A percentile compares a stretch with the other conserved stretches of the same genome.
Conservation (phyloP, 2,797 vertebrate genomes). For the Lindbergichthys nudifrons region DNA sequence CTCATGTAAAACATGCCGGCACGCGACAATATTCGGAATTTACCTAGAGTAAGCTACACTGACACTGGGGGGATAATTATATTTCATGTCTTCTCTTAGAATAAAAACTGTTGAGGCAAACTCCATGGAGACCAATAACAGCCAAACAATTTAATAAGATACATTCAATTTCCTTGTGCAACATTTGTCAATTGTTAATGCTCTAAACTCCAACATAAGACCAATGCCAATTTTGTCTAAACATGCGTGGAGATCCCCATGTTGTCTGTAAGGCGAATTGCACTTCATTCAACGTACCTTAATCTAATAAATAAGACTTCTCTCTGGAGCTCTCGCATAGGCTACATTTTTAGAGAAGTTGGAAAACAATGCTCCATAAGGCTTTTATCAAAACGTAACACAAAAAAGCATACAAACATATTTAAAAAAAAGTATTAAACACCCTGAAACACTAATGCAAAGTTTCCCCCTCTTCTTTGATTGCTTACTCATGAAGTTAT, state of each 20-base stretch:
- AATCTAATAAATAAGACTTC: slow-evolving; percentile 87
- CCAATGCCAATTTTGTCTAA: slow-evolving; percentile 74
- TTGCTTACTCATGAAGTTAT: slow-evolving; percentile 71
- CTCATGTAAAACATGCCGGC: slow-evolving; percentile 60
- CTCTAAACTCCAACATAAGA: slow-evolving; percentile 71
- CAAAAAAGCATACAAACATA: slow-evolving; percentile 69
- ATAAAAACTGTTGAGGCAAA: slow-evolving; percentile 42
- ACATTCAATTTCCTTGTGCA: slow-evolving; percentile 90
- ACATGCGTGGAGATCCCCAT: slow-evolving; percentile 67
- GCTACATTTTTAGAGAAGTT: slow-evolving; percentile 75
- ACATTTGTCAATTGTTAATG: slow-evolving; percentile 81
- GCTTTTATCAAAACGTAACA: slow-evolving; percentile 79
- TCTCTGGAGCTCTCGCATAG: slow-evolving; percentile 70
- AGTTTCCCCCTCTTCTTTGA: slow-evolving; percentile 64
- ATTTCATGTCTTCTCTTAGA: background rate
- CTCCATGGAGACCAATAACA: slow-evolving; percentile 62
- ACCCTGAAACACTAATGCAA: slow-evolving; percentile 85
- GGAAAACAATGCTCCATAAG: slow-evolving; percentile 70
- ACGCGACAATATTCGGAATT: slow-evolving; percentile 17
- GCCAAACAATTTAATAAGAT: slow-evolving; percentile 86
- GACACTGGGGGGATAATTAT: background rate
- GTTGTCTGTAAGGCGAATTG: slow-evolving; percentile 78
- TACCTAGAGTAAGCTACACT: background rate
- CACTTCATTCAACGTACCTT: slow-evolving; percentile 86
- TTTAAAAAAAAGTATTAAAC: slow-evolving; percentile 70